Evolutionary conservation across 2,888 invertebrate species (phyloP), one percentile per base, ranked within the genome.

Genomic region (Sarcophaga rosellei): DNA sequence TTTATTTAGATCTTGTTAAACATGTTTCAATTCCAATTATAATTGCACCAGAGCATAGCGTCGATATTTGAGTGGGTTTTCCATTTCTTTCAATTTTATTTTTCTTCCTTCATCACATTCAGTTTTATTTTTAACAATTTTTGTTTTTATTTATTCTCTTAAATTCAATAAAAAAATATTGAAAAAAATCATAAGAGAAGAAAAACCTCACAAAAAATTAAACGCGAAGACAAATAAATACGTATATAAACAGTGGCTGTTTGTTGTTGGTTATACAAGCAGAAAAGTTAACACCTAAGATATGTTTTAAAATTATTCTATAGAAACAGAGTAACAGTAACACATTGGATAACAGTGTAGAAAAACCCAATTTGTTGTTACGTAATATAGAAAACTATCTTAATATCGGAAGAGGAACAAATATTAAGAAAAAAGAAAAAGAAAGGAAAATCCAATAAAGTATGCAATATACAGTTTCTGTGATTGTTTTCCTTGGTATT

Each of bases 11-110:
- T 88, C 87, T 88, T 88, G 88, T 87, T 87, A 88, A 88, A 88
- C 88, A 87, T 88, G 87, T 88, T 88, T 88, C 86, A 82, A 87
- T 88, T 88, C 88, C 87, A 88, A 88, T 88, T 88, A 88, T 86
- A 88, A 88, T 87, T 79, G 87, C 84, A 76, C 20, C 81, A 75
- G 72, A 84, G 84, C 75, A 81, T 68, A 81, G 79, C 81, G 78
- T 87, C 84, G 75, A 87, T 87, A 79, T 84, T 84, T 81, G 84
- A 76, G 81, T 84, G 84, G 84, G 81, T 75, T 87, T 81, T 80
- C 25, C 69, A 65, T 83, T 81, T 83, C 63, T 53, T 76, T 62
- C 21, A 65, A 66, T 62, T 81, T 68, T 75, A 65, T 61, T 78
- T 85, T 74, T 75, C 63, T 75, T 77, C 59, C 11, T 78, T 62